Evolutionary conservation across 2,113 vertebrate genomes (phyloP), one percentile per base, ranked within the genome.

Genomic region (Litocranius walleri): DNA sequence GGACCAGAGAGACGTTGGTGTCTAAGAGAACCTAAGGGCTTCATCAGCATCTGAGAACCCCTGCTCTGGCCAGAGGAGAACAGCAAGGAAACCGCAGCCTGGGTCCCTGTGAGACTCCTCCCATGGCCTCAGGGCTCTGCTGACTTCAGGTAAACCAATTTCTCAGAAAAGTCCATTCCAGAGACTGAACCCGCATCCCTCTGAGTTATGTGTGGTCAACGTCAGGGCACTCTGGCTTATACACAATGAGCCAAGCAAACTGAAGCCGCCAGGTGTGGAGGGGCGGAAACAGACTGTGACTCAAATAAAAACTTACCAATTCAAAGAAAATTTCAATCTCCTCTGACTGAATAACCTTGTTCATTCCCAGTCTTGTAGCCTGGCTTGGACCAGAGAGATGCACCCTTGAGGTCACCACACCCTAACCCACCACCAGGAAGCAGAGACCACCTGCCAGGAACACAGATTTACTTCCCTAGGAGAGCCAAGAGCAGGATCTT

Each of bases 291-390:
- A 89, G 96, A 81, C 64, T 27, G 12, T 96, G 95, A 97, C 96
- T 98, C 96, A 97, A 96, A 97, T n/a, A 84, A 96, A 98, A 98
- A 97, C 87, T 71, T 89, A 74, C 71, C 78, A 92, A 96, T 48
- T 95, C 90, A 92, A 90, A 94, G 92, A 95, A 67, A 90, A 84
- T 40, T 80, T 67, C 80, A 64, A 7, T 10, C 7, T 16, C 23
- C 50, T 40, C 71, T 64, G 3, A 5, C 71, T 56, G 33, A 96
- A 67, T 84, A 91, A 95, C 78, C 64, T 62, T 25, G 64, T 36
- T 93, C 74, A 74, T 36, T 96, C 85, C 88, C 78, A 48, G 45
- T 45, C 80, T 61, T 13, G 29, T 2, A 36, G 57, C 54, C 83
- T 43, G 33, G 56, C 45, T n/a, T 50, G 78, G 78, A 81, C 86